Evolutionary conservation across 1,140 invertebrate species (phyloP).

Genomic region (Zaprionus vittiger): DNA sequence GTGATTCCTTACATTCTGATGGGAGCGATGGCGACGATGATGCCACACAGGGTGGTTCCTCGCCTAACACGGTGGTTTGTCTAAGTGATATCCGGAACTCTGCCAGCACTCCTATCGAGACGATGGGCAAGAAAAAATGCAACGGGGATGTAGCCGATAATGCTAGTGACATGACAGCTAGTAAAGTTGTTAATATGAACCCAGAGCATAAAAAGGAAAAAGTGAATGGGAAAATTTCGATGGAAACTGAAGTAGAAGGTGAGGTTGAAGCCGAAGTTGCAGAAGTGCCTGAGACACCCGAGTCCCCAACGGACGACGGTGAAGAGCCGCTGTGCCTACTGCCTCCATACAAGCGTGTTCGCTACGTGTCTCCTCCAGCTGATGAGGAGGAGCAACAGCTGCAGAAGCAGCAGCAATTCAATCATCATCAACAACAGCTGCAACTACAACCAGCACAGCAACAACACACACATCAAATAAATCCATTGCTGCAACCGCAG

Average conservation of each 20-base stretch:
- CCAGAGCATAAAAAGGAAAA: background rate
- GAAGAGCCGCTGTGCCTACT: slow-evolving; percentile 29
- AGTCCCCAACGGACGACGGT: slow-evolving; percentile 59
- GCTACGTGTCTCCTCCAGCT: background rate
- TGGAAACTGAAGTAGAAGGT: background rate
- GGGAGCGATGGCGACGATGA: slow-evolving; percentile 29
- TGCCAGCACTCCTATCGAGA: background rate
- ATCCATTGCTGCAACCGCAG: background rate
- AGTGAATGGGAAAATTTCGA: background rate
- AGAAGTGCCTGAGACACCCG: slow-evolving; percentile 47
- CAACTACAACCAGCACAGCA: background rate
- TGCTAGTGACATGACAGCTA: background rate
- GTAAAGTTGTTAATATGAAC: background rate
- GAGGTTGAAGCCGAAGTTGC: background rate
- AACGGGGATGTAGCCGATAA: background rate
- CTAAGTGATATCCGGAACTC: slow-evolving; percentile 19
- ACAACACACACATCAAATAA: background rate
- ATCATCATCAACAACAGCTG: background rate
- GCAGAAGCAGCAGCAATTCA: background rate
- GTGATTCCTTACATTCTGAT: slow-evolving; percentile 27
- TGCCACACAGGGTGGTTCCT: slow-evolving; percentile 19
- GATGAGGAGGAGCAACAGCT: background rate
- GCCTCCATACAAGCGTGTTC: slow-evolving; percentile 15
- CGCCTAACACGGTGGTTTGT: slow-evolving; percentile 44
- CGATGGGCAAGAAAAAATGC: background rate